phyloP scores from a whole-genome alignment of 2,888 invertebrate species.

The Torymus tubicola region DNA sequence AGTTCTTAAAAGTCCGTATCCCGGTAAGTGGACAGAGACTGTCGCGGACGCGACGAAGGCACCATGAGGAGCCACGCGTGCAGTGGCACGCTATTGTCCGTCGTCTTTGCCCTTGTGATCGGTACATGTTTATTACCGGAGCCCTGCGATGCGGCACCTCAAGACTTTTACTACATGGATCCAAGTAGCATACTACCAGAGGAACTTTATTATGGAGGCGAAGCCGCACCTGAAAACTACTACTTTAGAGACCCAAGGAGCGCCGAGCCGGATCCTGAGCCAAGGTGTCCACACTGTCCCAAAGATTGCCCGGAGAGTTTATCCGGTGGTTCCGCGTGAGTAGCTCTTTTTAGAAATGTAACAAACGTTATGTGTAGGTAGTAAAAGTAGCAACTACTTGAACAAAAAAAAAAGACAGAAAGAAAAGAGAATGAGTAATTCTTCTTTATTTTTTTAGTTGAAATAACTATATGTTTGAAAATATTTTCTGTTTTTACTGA shows the following conservation, averaged over 20 bases:
- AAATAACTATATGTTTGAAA: too few relatives aligned
- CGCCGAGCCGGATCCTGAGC: not conserved
- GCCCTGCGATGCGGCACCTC: constrained; percentile 23
- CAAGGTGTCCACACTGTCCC: constrained; percentile 23
- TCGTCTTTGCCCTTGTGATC: constrained; percentile 14
- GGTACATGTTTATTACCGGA: not conserved
- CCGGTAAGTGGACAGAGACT: not conserved
- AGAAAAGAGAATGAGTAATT: too few relatives aligned
- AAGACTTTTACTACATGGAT: not conserved
- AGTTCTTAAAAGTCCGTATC: constrained; percentile 28
- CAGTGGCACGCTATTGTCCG: not conserved
- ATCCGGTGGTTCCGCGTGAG: constrained; percentile 14
- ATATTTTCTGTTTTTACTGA: too few relatives aligned
- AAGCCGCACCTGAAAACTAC: constrained; percentile 1
- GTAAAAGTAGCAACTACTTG: too few relatives aligned
- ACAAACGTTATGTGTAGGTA: too few relatives aligned
- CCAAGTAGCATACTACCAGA: not conserved
- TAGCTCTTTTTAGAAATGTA: not conserved
- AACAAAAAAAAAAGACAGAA: too few relatives aligned
- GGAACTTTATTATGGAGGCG: not conserved
- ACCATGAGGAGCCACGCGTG: constrained; percentile 29
- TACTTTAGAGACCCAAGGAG: too few relatives aligned
- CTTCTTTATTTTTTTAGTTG: too few relatives aligned
- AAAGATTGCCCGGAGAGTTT: constrained; percentile 27
- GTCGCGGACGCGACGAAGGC: not conserved